Evolutionary conservation across 2,113 vertebrate genomes (phyloP).

Genomic region (Bothrops jararaca): DNA sequence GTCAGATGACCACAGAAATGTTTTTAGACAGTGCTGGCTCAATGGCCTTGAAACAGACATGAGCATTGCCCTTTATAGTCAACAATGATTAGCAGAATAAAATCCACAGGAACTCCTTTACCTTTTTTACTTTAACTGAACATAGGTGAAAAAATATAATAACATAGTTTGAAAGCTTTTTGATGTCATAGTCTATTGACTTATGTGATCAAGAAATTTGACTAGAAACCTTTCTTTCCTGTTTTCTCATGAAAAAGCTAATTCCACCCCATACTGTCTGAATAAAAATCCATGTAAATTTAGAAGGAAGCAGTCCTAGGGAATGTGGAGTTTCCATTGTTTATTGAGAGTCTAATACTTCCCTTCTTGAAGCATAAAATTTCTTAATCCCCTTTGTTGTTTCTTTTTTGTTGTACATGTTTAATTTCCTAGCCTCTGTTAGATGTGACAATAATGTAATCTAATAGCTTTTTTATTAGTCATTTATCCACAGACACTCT

Average conservation of each 20-base stretch:
- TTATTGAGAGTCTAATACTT: background rate
- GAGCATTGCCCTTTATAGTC: background rate
- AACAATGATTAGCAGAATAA: background rate
- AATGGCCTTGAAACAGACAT: background rate
- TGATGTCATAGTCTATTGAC: background rate
- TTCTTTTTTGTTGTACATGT: background rate
- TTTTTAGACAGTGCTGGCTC: background rate
- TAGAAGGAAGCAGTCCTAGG: background rate
- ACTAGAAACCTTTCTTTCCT: background rate
- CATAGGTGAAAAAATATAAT: background rate
- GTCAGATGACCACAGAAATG: background rate
- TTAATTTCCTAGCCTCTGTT: background rate
- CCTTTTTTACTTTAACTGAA: background rate
- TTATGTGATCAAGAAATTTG: background rate
- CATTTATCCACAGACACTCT: background rate
- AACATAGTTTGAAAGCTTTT: background rate
- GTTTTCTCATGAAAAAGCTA: background rate
- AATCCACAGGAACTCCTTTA: background rate
- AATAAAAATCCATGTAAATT: background rate
- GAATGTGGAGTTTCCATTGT: background rate
- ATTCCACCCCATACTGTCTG: background rate
- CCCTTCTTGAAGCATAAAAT: background rate
- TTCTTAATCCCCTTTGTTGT: background rate
- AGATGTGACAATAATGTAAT: background rate
- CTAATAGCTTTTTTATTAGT: background rate